Conservation (phyloP, 2,113 vertebrate species). For the Gracilinanus agilis region DNA sequence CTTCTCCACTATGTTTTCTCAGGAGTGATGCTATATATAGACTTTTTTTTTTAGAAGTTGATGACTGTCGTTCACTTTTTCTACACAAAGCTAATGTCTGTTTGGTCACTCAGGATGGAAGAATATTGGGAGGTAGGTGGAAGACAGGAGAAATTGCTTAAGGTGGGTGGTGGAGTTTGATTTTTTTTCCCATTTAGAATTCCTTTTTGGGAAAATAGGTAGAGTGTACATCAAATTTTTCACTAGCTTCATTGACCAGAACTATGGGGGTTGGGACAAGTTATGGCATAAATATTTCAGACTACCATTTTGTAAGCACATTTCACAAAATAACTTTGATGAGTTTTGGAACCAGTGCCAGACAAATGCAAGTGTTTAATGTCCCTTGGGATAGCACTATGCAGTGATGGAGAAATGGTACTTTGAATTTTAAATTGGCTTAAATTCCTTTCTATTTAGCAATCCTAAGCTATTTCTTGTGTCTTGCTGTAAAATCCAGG, state of each 20-base stretch:
- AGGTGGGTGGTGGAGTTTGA: neutral
- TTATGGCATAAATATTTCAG: constrained; percentile 66
- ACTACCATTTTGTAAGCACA: constrained; percentile 63
- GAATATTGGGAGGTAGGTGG: neutral
- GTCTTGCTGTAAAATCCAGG: constrained; percentile 65
- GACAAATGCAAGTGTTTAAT: constrained; percentile 17
- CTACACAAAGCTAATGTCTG: neutral
- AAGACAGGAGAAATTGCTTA: neutral
- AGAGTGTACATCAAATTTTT: neutral
- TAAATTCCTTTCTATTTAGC: constrained; percentile 67
- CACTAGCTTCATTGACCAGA: constrained; percentile 34
- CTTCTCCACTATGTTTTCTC: neutral
- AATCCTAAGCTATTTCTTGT: constrained; percentile 32
- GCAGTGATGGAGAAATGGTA: constrained; percentile 47
- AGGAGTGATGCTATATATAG: neutral
- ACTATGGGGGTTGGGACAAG: neutral
- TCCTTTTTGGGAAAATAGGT: constrained; percentile 24
- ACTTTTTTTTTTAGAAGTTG: neutral
- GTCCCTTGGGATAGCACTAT: constrained; percentile 57
- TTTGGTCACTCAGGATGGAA: neutral
- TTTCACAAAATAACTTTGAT: constrained; percentile 55
- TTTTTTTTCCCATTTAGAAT: neutral
- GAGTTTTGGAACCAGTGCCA: constrained; percentile 56
- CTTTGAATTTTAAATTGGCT: constrained; percentile 76
- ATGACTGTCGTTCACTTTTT: neutral